Conservation (phyloP, 1,140 invertebrate species). For the Caerostris darwini region DNA sequence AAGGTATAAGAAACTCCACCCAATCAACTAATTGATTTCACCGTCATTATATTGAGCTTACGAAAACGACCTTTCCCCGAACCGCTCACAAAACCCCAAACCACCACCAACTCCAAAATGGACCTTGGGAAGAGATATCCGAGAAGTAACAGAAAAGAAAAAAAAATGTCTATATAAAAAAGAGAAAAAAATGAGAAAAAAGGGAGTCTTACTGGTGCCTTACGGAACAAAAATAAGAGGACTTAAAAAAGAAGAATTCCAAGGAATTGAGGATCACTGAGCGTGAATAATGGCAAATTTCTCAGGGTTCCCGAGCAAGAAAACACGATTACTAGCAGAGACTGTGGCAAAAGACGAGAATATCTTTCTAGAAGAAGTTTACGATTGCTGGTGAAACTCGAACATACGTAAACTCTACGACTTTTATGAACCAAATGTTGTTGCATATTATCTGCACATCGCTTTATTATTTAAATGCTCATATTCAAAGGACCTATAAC, state of each 20-base stretch:
- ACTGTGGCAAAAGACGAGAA: background rate
- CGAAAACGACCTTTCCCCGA: background rate
- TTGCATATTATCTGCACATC: no score
- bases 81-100: background rate
- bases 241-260: background rate
- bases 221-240: background rate
- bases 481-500: no score
- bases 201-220: background rate
- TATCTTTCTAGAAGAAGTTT: background rate
- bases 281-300: constrained; percentile 59
- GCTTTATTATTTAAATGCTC: no score
- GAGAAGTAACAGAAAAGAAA: background rate
- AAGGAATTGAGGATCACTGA: background rate
- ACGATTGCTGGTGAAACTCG: constrained; percentile 9
- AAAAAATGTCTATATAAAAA: background rate
- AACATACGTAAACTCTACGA: no score
- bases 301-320: constrained; percentile 13
- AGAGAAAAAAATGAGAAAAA: background rate
- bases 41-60: background rate
- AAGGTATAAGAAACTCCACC: background rate
- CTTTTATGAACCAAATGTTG: no score
- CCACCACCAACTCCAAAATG: background rate
- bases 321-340: constrained; percentile 46
- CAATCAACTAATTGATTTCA: constrained; percentile 15
- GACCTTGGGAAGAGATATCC: background rate